A percentile compares a stretch with the other conserved stretches of the same genome.
Evolutionary conservation across 1,140 invertebrate genomes (phyloP).

Genomic region (Pristionchus pacificus): DNA sequence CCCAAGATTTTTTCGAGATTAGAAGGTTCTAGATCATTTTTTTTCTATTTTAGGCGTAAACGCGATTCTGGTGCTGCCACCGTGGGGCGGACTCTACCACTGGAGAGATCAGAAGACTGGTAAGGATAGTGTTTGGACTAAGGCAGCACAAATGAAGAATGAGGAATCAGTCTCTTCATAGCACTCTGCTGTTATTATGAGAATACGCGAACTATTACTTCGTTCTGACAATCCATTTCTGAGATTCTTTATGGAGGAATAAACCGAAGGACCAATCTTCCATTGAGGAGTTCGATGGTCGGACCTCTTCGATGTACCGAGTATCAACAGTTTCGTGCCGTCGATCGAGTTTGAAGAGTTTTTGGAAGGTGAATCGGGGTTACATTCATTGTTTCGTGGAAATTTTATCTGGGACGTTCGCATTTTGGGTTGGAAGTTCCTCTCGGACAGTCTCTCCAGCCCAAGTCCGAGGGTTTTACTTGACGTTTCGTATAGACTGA

Average conservation of each 20-base stretch:
- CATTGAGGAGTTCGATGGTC: conserved; percentile 67
- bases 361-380: conserved; percentile 62
- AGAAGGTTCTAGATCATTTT: no score
- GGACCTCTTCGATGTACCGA: conserved; percentile 78
- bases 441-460: no score
- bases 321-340: conserved; percentile 74
- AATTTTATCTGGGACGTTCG: no score
- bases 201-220: background rate
- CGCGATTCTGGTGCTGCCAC: conserved; percentile 72
- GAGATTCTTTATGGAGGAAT: background rate
- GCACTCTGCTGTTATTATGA: background rate
- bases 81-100: conserved; percentile 82
- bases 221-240: background rate
- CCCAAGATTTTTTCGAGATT: no score
- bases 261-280: background rate
- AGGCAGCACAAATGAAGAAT: background rate
- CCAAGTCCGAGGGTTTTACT: no score
- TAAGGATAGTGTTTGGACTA: conserved; percentile 48
- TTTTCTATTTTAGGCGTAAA: conserved; percentile 45
- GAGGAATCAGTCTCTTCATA: no score
- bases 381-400: no score
- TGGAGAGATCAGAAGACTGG: conserved; percentile 70
- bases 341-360: conserved; percentile 83
- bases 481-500: no score
- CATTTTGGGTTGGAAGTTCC: no score